Evolutionary conservation across 2,888 invertebrate genomes (phyloP).

Genomic region (Germaria angustata): DNA sequence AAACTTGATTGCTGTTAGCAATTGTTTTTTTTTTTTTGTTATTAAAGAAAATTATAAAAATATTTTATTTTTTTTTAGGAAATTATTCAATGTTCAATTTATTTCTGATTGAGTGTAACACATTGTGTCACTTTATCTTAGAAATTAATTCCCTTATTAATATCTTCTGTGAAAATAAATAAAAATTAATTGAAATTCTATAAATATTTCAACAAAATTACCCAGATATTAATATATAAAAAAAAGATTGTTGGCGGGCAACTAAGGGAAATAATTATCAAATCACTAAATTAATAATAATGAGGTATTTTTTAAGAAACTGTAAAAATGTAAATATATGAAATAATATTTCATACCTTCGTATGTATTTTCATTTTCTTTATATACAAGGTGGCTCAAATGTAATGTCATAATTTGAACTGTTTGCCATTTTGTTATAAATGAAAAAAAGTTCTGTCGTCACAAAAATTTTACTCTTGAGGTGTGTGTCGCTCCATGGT

Average conservation of each 20-base stretch:
- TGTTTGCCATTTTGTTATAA: too few relatives aligned
- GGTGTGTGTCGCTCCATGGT: too few relatives aligned
- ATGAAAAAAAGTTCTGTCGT: too few relatives aligned
- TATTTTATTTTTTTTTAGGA: neutral
- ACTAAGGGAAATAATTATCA: neutral
- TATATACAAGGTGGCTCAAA: too few relatives aligned
- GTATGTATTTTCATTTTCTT: too few relatives aligned
- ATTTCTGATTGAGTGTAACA: constrained; percentile 54
- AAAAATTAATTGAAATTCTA: constrained; percentile 20
- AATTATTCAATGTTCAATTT: constrained; percentile 54
- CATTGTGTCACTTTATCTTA: constrained; percentile 17
- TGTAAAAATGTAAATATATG: too few relatives aligned
- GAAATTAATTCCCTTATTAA: constrained; percentile 6
- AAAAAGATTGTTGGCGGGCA: neutral
- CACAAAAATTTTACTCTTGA: too few relatives aligned
- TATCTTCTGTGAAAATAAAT: neutral
- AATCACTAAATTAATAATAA: neutral
- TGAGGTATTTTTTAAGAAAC: neutral
- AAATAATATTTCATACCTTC: too few relatives aligned
- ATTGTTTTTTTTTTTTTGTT: constrained; percentile 46
- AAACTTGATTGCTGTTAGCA: constrained; percentile 45
- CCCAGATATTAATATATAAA: neutral
- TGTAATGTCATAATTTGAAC: too few relatives aligned
- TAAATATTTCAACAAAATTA: constrained; percentile 26
- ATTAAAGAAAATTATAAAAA: neutral